A percentile compares a stretch with the other conserved stretches of the same genome.
These are phyloP conservation scores for Paradisaea rubra DNA, from an alignment of 2,113 vertebrate genomes.

Conservation along the genomic window DNA sequence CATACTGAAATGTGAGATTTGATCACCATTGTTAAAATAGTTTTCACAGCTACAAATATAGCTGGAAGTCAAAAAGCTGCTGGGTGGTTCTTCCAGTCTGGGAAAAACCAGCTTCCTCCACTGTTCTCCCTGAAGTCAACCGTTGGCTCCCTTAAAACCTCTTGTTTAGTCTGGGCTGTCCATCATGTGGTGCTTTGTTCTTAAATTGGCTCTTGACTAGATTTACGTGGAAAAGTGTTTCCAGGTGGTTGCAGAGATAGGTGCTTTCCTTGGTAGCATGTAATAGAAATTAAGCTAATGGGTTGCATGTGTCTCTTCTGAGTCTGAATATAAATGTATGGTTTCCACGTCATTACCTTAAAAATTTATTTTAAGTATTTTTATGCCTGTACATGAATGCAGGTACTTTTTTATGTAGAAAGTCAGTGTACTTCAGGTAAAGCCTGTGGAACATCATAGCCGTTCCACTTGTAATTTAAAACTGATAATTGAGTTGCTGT, in stretches of 20 bases:
- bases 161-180: slow-evolving; percentile 2
- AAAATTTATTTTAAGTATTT: not conserved
- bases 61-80: not conserved
- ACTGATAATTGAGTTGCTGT: not conserved
- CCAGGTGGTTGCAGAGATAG: not conserved
- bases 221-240: not conserved
- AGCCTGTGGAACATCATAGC: not conserved
- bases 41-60: not conserved
- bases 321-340: not conserved
- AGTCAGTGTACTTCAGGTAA: not conserved
- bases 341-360: not conserved
- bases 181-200: not conserved
- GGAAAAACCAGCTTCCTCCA: not conserved
- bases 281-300: not conserved
- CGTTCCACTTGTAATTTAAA: not conserved
- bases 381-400: not conserved
- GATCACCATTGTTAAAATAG: not conserved
- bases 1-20: not conserved
- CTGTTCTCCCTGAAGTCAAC: not conserved
- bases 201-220: not conserved
- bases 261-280: not conserved
- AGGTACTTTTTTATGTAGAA: not conserved
- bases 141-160: not conserved
- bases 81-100: not conserved
- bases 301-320: not conserved